Base-by-base conservation (phyloP, 2,888 invertebrate species). In the Charanyca ferruginea region DNA sequence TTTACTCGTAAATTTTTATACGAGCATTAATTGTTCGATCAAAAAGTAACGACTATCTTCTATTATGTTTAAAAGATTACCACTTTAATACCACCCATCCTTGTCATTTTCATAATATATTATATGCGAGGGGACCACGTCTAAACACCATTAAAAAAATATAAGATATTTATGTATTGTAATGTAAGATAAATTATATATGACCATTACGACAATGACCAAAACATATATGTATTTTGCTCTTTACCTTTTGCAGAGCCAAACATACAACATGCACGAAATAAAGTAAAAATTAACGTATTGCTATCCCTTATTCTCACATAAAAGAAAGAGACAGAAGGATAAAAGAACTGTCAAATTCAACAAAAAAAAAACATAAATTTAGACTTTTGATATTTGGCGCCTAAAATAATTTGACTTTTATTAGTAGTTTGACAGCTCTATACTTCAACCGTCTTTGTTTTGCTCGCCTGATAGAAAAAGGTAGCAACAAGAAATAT, bases 61-160 rank as follows among this genome's bases (percentile, higher is more conserved):
- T 38, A 38, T 45, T 38, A 20, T n/a, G 1, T n/a, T 16, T 69
- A 25, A 48, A 42, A 48, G 3, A 28, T 6, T 42, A 42, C 1
- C 20, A 6, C 13, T 32, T 11, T 25, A 18, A 41, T 5, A 69
- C n/a, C n/a, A 32, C 44, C 11, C 18, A 22, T 41, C 22, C 22
- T 64, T 44, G 32, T 48, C 45, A 32, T 41, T 66, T 68, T 28
- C n/a, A n/a, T n/a, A n/a, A n/a, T 1, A 28, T 47, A 7, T 48
- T 1, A 48, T 13, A 35, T 22, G 18, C 7, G n/a, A 48, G 22
- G 18, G 18, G 18, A 2, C 16, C 65, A 8, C 23, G 1, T 28
- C 16, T 47, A 57, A 25, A 69, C 28, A 48, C 32, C 32, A 42
- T 20, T 8, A 42, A 11, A 28, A 7, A 32, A 25, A 48, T 32